Evolutionary conservation across 2,113 vertebrate genomes (phyloP), one percentile per base, ranked within the genome.

Genomic region (Halcyon senegalensis): DNA sequence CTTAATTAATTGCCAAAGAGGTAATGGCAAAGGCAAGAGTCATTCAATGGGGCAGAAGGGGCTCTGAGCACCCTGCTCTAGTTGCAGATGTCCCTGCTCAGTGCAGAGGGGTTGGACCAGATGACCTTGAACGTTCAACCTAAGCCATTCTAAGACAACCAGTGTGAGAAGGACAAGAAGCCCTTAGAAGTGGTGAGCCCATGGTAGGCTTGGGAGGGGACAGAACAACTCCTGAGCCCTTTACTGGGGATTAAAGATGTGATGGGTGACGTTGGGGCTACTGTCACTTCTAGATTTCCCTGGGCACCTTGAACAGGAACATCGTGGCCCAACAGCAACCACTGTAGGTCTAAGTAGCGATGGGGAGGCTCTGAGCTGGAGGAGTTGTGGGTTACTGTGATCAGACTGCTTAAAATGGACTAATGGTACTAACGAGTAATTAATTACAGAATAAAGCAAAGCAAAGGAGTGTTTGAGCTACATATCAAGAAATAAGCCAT

Each of bases 281-380:
- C 28, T 7, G 31, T 13, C 66, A 31, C n/a, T 17, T 28, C 62
- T 30, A 13, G 4, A 6, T 2, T 9, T 27, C 74, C 66, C 48
- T 8, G 2, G 21, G 56, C 33, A 13, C 23, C 41, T 16, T 10
- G 9, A 31, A n/a, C 13, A 23, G 76, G 30, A 41, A 58, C n/a
- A 13, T 9, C 1, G 1, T 5, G 13, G 30, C 53, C 39, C 30
- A 4, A 11, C n/a, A 82, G 28, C 2, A 1, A 9, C 0, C 16
- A 7, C 25, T 18, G 20, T 1, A 50, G 25, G 2, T 0, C 4
- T 3, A 2, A 33, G 30, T 75, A 33, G 46, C 2, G 46, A n/a
- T 2, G 9, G 13, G 31, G 21, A 81, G 30, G 18, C 35, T 16
- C 14, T 12, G 50, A 56, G 44, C 30, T 35, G 30, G 35, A 59